Evolutionary conservation across 2,888 invertebrate species (phyloP).

Genomic region (Drosophila emarginata): DNA sequence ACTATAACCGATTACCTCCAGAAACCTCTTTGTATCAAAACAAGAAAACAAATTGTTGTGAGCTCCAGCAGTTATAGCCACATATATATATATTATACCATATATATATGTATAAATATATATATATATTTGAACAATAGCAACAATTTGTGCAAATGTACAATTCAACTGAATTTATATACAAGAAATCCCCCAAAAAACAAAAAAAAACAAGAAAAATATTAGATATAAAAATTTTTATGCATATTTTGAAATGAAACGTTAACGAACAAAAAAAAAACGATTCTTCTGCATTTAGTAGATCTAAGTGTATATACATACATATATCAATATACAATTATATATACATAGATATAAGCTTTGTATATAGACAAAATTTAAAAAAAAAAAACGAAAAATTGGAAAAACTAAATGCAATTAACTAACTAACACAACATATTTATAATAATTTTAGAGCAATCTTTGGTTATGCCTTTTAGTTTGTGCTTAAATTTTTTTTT

Average conservation of each 20-base stretch:
- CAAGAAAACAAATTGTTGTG: conserved; percentile 58
- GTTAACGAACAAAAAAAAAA: conserved; percentile 45
- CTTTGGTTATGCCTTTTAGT: conserved; percentile 59
- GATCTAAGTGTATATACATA: not conserved
- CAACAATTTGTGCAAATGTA: conserved; percentile 70
- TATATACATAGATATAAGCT: not conserved
- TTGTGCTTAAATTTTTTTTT: conserved; percentile 3
- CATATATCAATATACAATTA: conserved; percentile 7
- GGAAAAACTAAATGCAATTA: not conserved
- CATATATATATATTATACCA: not conserved
- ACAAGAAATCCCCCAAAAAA: conserved; percentile 39
- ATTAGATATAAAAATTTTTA: conserved; percentile 54
- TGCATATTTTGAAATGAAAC: conserved; percentile 62
- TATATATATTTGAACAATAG: conserved; percentile 32
- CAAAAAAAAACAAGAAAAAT: conserved; percentile 15
- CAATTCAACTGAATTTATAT: conserved; percentile 77
- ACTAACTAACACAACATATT: conserved; percentile 58
- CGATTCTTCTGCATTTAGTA: not conserved
- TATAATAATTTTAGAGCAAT: conserved; percentile 73
- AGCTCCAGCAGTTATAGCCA: conserved; percentile 25
- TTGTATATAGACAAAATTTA: not conserved
- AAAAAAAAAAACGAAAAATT: too few species aligned
- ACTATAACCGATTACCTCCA: conserved; percentile 82
- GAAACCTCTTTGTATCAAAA: conserved; percentile 78
- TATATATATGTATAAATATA: not conserved